Conservation (phyloP, 2,113 vertebrate genomes). For the Telmatochromis sp. region DNA sequence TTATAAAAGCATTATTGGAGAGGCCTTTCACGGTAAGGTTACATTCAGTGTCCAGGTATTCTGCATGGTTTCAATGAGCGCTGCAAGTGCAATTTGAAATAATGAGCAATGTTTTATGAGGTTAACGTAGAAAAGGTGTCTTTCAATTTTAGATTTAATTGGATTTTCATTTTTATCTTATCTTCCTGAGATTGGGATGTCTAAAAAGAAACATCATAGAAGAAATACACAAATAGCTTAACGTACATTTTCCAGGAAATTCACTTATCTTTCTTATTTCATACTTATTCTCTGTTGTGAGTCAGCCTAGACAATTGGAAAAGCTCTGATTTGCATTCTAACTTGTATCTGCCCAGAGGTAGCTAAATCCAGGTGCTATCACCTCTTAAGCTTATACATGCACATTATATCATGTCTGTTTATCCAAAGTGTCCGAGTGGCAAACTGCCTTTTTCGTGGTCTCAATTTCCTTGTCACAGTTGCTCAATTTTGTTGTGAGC, state of each 20-base stretch:
- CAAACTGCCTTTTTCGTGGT: background rate
- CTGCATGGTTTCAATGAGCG: background rate
- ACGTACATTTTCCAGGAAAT: background rate
- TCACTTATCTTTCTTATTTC: background rate
- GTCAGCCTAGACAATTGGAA: background rate
- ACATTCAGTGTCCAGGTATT: background rate
- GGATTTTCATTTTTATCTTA: background rate
- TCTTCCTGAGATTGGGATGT: background rate
- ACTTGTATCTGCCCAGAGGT: background rate
- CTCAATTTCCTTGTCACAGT: background rate
- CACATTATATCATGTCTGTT: background rate
- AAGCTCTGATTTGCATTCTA: background rate
- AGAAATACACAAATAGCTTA: background rate
- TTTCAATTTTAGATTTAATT: background rate
- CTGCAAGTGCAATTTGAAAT: background rate
- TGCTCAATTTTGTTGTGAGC: background rate
- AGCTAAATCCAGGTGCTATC: background rate
- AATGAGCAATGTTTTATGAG: background rate
- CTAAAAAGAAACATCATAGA: background rate
- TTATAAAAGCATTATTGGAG: conserved; percentile 30
- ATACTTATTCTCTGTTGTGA: background rate
- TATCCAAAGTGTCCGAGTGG: background rate
- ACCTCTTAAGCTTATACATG: background rate
- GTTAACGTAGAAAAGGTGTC: background rate
- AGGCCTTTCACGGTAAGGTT: background rate